A percentile compares a stretch with the other conserved stretches of the same genome.
These are phyloP conservation scores for Sebastes alutus DNA, from an alignment of 2,797 vertebrate species.

Conservation along the genomic window DNA sequence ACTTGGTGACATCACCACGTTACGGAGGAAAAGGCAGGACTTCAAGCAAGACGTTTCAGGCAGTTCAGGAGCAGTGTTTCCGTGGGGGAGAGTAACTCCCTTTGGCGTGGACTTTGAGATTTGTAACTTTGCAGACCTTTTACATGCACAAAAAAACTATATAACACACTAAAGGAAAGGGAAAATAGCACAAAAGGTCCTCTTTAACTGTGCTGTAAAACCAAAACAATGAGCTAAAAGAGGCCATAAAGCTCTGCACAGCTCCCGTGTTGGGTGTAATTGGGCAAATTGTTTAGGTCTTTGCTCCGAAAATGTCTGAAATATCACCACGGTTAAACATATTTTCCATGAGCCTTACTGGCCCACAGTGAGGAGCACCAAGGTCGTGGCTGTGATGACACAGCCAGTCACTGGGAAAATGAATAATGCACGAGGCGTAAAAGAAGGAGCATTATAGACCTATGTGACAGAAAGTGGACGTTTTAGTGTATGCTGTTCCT, in stretches of 20 bases:
- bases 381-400: constrained; percentile 59
- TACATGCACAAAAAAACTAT: no score
- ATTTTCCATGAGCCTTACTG: constrained; percentile 35
- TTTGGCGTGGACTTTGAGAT: no score
- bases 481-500: neutral
- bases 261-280: neutral
- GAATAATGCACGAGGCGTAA: constrained; percentile 53
- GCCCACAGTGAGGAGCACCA: constrained; percentile 30
- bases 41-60: no score
- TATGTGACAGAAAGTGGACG: constrained; percentile 25
- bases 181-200: no score
- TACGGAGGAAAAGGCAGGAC: no score
- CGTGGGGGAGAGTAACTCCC: no score
- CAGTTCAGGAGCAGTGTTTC: no score
- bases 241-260: neutral
- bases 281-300: neutral
- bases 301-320: neutral
- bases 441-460: neutral
- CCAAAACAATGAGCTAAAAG: neutral
- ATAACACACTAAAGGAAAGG: no score
- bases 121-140: no score
- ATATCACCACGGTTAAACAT: constrained; percentile 9
- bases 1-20: no score
- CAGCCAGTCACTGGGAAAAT: constrained; percentile 26
- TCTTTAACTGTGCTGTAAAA: neutral